Base-by-base conservation (phyloP, 2,113 vertebrate species). In the Tinamus guttatus region DNA sequence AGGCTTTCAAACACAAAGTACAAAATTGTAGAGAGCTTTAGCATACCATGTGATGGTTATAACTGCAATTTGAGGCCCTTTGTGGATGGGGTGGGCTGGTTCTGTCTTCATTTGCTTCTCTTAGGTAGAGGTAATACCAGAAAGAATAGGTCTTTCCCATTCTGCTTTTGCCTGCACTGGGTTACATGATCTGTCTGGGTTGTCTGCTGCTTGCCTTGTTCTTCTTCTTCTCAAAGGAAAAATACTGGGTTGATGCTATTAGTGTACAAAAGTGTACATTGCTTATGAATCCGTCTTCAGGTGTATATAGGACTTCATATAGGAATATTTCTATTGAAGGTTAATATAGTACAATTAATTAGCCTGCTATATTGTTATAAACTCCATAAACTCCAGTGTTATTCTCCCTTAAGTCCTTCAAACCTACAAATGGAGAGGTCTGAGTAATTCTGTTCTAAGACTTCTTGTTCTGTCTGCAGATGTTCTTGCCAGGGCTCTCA, bases 361-460 rank as follows among this genome's bases (percentile, higher is more conserved):
- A 32, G 36, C 36, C 65, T 79, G 30, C 62, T 84, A 63, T 51
- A 9, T 45, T 41, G 9, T 15, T 40, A 8, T 85, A 78, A 79
- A 12, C 10, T 67, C 9, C 5, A n/a, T 28, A 6, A n/a, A n/a
- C n/a, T n/a, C n/a, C n/a, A n/a, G n/a, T 22, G 28, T 38, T 80
- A 77, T 75, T 82, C 40, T 71, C 63, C 27, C 32, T 40, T 80
- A 52, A 93, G 64, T 82, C 70, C 43, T 62, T 56, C 22, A 88
- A 83, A 45, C 9, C 40, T 70, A 67, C 36, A 89, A 88, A 88
- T 45, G 7, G 43, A 81, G 9, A 47, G 75, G 6, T 54, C 15
- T 4, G n/a, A 77, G 17, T 83, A 74, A 77, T 5, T 93, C 88
- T 70, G 7, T 18, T 70, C 14, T 59, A 28, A 74, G 54, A 45